Evolutionary conservation across 1,140 invertebrate species (phyloP).

Genomic region (Leptinotarsa undecemlineata): DNA sequence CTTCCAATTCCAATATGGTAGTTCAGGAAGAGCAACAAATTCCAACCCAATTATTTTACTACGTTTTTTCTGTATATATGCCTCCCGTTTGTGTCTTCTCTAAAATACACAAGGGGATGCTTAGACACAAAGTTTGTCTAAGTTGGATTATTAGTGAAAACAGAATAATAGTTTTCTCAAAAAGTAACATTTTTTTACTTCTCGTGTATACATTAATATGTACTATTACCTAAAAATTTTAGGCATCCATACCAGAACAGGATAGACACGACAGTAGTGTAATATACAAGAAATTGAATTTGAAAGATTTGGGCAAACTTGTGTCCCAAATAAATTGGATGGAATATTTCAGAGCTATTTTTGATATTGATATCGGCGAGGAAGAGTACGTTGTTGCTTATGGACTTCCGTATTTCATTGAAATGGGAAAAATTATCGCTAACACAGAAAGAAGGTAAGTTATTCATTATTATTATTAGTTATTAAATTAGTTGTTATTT

Average conservation of each 20-base stretch:
- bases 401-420: conserved; percentile 76
- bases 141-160: no score
- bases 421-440: conserved; percentile 74
- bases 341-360: conserved; percentile 71
- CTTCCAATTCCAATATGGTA: no score
- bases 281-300: conserved; percentile 73
- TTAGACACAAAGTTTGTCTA: no score
- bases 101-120: no score
- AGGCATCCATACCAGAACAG: conserved; percentile 77
- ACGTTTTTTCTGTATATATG: no score
- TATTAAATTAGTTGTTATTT: no score
- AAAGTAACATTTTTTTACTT: background rate
- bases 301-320: conserved; percentile 65
- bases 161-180: no score
- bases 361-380: conserved; percentile 66
- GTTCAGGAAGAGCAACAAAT: no score
- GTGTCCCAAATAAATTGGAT: conserved; percentile 81
- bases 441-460: conserved; percentile 68
- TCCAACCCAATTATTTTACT: no score
- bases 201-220: background rate
- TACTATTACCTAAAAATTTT: conserved; percentile 18
- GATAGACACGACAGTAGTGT: conserved; percentile 81
- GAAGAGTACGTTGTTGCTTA: conserved; percentile 80
- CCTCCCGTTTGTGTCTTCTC: no score
- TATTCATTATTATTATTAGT: no score